Percentiles rank a stretch among this genome's conserved stretches.
Conservation (phyloP, 2,888 invertebrate species). For the Drosophila paramelanica region DNA sequence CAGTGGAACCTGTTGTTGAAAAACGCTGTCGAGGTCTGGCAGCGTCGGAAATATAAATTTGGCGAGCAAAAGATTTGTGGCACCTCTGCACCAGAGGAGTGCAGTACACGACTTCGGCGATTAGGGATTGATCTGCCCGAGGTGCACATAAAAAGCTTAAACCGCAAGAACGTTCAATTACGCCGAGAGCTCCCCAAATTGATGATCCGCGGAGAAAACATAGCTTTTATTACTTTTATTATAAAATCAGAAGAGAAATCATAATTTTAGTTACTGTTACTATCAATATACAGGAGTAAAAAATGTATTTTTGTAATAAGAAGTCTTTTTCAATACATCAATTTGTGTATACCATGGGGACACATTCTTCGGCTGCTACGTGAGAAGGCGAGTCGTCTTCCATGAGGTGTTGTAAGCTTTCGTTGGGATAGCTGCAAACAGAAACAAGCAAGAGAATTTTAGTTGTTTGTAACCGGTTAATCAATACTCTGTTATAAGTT, state of each 20-base stretch:
- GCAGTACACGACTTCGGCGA: slow-evolving; percentile 84
- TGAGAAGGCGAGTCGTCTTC: slow-evolving; percentile 93
- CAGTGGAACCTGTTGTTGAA: slow-evolving; percentile 96
- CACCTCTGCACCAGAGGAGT: slow-evolving; percentile 80
- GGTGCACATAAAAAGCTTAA: slow-evolving; percentile 86
- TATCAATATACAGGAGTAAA: slow-evolving; percentile 29
- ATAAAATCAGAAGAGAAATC: slow-evolving; percentile 20
- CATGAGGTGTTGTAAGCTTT: slow-evolving; percentile 89
- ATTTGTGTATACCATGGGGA: slow-evolving; percentile 88
- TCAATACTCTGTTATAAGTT: too few relatives aligned
- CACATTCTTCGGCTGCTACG: slow-evolving; percentile 91
- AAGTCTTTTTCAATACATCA: slow-evolving; percentile 38
- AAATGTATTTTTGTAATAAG: slow-evolving; percentile 15
- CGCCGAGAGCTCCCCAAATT: slow-evolving; percentile 89
- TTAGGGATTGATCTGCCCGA: slow-evolving; percentile 86
- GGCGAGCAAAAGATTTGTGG: slow-evolving; percentile 76
- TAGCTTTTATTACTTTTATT: slow-evolving; percentile 86
- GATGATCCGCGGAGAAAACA: slow-evolving; percentile 91
- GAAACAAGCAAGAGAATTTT: neutral
- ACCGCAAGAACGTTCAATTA: slow-evolving; percentile 89
- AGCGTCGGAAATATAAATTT: slow-evolving; percentile 86
- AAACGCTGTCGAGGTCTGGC: slow-evolving; percentile 94
- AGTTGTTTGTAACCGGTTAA: too few relatives aligned
- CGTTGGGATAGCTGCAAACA: slow-evolving; percentile 90
- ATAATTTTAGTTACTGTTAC: slow-evolving; percentile 87